Conservation (phyloP, 2,797 vertebrate species). For the Lacerta bilineata region DNA sequence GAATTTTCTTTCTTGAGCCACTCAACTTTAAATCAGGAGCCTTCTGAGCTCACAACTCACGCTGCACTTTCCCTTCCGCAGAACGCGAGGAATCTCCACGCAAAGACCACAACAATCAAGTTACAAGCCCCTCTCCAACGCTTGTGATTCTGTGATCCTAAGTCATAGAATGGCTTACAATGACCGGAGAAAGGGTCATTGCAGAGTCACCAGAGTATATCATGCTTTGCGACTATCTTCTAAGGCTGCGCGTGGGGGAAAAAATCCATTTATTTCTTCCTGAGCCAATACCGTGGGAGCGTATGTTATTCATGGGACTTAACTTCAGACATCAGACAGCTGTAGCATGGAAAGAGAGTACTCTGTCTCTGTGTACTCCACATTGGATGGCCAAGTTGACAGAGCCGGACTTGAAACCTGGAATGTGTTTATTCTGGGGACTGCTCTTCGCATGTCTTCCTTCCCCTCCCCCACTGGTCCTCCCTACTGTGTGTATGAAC, state of each 20-base stretch:
- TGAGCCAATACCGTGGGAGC: slow-evolving; percentile 31
- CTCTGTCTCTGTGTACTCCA: slow-evolving; percentile 30
- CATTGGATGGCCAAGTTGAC: slow-evolving; percentile 41
- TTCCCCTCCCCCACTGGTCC: slow-evolving; percentile 21
- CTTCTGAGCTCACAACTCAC: slow-evolving; percentile 42
- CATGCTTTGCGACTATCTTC: slow-evolving; percentile 43
- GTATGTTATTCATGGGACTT: slow-evolving; percentile 42
- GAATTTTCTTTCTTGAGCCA: background rate
- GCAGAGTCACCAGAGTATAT: slow-evolving; percentile 42
- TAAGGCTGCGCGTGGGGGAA: slow-evolving; percentile 40
- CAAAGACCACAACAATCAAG: background rate
- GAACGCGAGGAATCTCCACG: slow-evolving; percentile 25
- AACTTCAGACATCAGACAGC: slow-evolving; percentile 49
- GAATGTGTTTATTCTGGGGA: slow-evolving; percentile 59
- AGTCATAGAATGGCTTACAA: slow-evolving; percentile 51
- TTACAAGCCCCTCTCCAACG: background rate
- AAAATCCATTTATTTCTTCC: slow-evolving; percentile 47
- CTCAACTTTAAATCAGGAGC: slow-evolving; percentile 35
- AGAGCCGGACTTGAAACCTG: slow-evolving; percentile 49
- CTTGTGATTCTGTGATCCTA: slow-evolving; percentile 11
- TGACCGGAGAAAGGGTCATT: slow-evolving; percentile 46
- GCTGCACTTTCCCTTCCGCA: slow-evolving; percentile 42
- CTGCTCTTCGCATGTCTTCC: slow-evolving; percentile 45
- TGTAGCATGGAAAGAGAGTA: slow-evolving; percentile 52
- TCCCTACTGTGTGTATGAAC: slow-evolving; percentile 65